A percentile compares a stretch with the other conserved stretches of the same genome.
These are phyloP conservation scores for Hyperoplus immaculatus DNA, from an alignment of 2,797 vertebrate genomes.

Conservation along the genomic window DNA sequence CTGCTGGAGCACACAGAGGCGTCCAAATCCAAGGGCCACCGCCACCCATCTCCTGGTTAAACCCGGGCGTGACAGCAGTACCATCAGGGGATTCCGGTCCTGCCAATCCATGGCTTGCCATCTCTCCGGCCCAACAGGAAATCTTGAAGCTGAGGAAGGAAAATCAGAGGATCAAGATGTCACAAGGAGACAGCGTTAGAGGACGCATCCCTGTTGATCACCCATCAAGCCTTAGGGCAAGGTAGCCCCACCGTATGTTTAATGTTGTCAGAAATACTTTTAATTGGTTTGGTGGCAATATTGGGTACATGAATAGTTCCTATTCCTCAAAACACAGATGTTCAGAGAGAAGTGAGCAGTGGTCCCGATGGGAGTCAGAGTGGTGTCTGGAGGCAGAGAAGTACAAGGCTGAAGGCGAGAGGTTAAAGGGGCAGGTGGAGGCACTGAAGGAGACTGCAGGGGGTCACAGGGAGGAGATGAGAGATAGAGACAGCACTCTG, in stretches of 20 bases:
- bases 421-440: slow-evolving; percentile 80
- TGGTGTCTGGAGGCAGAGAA: slow-evolving; percentile 70
- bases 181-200: slow-evolving; percentile 51
- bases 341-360: slow-evolving; percentile 57
- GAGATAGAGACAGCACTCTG: slow-evolving; percentile 72
- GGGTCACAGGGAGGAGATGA: slow-evolving; percentile 76
- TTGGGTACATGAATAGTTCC: not conserved
- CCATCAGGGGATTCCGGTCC: slow-evolving; percentile 33
- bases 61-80: slow-evolving; percentile 32
- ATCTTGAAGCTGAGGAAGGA: slow-evolving; percentile 76
- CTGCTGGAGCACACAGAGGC: slow-evolving; percentile 36
- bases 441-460: slow-evolving; percentile 74
- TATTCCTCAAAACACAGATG: slow-evolving; percentile 58
- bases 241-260: slow-evolving; percentile 51
- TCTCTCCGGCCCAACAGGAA: slow-evolving; percentile 75
- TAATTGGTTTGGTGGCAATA: not conserved
- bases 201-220: slow-evolving; percentile 42
- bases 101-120: slow-evolving; percentile 67
- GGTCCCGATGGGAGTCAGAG: slow-evolving; percentile 65
- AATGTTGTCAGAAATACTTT: not conserved
- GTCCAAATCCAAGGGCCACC: slow-evolving; percentile 27
- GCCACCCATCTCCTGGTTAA: slow-evolving; percentile 47
- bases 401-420: slow-evolving; percentile 76
- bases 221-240: slow-evolving; percentile 35
- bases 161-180: slow-evolving; percentile 73